These are phyloP conservation scores for Anhinga anhinga DNA, from an alignment of 2,113 vertebrate species.

Conservation along the genomic window DNA sequence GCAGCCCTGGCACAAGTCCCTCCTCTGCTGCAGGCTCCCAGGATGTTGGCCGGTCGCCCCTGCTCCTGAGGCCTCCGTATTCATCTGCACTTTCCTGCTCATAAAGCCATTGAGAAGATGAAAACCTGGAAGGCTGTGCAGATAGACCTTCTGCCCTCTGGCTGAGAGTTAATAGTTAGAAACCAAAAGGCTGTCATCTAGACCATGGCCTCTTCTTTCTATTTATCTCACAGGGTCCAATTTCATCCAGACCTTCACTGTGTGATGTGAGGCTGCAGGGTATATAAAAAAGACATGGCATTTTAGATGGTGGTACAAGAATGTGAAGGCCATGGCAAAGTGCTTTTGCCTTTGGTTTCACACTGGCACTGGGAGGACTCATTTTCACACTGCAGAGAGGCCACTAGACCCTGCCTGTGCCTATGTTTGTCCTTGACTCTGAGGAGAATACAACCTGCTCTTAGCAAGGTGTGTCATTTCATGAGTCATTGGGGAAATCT, in stretches of 20 bases:
- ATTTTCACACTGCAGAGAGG: neutral
- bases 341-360: neutral
- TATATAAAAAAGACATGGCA: neutral
- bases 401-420: neutral
- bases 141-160: neutral
- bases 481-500: neutral
- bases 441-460: neutral
- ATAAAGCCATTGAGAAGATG: neutral
- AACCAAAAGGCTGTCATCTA: neutral
- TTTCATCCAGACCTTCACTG: neutral
- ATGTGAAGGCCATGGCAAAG: neutral
- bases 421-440: neutral
- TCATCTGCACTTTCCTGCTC: neutral
- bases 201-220: neutral
- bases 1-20: neutral
- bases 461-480: rapidly evolving
- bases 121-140: neutral
- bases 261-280: neutral
- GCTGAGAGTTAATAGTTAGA: neutral
- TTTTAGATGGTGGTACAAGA: neutral
- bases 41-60: neutral
- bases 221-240: neutral
- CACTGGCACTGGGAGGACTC: neutral
- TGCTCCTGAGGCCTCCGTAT: neutral
- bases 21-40: neutral